phyloP scores from a whole-genome alignment of 2,888 invertebrate genomes.

The Hololepta plana region DNA sequence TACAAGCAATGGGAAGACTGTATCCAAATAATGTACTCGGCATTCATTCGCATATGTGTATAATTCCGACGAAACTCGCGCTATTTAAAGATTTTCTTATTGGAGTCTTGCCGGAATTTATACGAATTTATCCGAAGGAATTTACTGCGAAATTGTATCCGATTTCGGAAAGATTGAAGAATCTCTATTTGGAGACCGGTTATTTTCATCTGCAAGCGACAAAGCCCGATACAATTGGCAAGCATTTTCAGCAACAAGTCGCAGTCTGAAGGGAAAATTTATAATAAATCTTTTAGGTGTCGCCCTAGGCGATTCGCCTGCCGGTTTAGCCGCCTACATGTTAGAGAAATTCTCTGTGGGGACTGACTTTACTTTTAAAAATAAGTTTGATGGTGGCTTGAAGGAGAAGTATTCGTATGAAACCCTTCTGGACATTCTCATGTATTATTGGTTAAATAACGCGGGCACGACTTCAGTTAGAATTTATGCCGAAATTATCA shows the following conservation, averaged over 20 bases:
- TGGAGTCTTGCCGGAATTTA: too few species aligned
- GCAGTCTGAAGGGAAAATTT: slow-evolving; percentile 29
- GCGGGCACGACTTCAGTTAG: slow-evolving; percentile 51
- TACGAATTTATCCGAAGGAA: too few species aligned
- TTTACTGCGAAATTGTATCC: too few species aligned
- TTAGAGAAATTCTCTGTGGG: slow-evolving; percentile 67
- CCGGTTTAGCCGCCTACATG: slow-evolving; percentile 68
- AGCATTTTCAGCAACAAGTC: slow-evolving; percentile 51
- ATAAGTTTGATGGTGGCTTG: slow-evolving; percentile 41
- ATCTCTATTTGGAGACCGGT: too few species aligned
- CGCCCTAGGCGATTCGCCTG: slow-evolving; percentile 51
- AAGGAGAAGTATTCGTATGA: slow-evolving; percentile 43
- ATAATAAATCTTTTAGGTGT: too few species aligned
- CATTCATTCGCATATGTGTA: slow-evolving; percentile 26
- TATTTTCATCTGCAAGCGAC: too few species aligned
- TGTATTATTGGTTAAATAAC: slow-evolving; percentile 57
- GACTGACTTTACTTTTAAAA: slow-evolving; percentile 33
- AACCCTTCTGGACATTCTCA: slow-evolving; percentile 50
- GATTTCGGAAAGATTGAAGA: slow-evolving; percentile 12
- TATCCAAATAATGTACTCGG: slow-evolving; percentile 37
- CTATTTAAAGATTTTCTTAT: too few species aligned
- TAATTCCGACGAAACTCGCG: too few species aligned
- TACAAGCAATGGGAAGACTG: slow-evolving; percentile 35
- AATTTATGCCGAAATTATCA: slow-evolving; percentile 46
- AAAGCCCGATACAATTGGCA: too few species aligned